These are phyloP conservation scores for Camptogramma bilineatum DNA, from an alignment of 2,888 invertebrate genomes.

Conservation along the genomic window DNA sequence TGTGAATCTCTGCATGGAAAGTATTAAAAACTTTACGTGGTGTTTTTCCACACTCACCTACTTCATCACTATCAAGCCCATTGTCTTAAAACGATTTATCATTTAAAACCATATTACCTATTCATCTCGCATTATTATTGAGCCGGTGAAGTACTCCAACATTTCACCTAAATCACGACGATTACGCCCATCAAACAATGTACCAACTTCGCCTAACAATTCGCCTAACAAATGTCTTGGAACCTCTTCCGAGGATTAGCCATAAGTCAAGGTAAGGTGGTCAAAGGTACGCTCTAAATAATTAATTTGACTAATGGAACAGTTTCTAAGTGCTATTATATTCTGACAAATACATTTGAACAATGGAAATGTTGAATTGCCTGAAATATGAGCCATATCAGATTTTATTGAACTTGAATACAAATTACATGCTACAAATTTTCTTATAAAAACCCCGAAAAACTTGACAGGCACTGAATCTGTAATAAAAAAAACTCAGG, in stretches of 20 bases:
- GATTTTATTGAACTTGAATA: no score
- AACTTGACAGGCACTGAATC: no score
- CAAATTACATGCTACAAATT: no score
- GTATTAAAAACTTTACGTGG: no score
- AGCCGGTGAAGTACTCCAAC: not conserved
- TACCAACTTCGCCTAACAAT: conserved; percentile 48
- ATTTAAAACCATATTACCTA: not conserved
- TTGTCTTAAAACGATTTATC: not conserved
- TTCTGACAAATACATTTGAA: conserved; percentile 2
- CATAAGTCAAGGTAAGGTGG: conserved; percentile 63
- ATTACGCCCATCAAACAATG: conserved; percentile 42
- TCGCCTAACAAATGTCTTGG: conserved; percentile 59
- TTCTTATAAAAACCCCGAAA: no score
- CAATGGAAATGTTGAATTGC: not conserved
- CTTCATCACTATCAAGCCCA: no score
- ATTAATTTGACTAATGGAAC: conserved; percentile 84
- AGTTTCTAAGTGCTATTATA: conserved; percentile 18
- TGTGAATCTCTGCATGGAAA: no score
- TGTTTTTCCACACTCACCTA: no score
- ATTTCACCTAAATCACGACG: conserved; percentile 45
- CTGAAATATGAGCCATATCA: no score
- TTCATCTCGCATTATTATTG: not conserved
- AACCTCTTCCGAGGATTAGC: conserved; percentile 73
- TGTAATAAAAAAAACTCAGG: no score
- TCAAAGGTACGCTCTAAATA: conserved; percentile 80